These are phyloP conservation scores for Euspilapteryx auroguttella DNA, from an alignment of 2,888 invertebrate species.

Conservation along the genomic window DNA sequence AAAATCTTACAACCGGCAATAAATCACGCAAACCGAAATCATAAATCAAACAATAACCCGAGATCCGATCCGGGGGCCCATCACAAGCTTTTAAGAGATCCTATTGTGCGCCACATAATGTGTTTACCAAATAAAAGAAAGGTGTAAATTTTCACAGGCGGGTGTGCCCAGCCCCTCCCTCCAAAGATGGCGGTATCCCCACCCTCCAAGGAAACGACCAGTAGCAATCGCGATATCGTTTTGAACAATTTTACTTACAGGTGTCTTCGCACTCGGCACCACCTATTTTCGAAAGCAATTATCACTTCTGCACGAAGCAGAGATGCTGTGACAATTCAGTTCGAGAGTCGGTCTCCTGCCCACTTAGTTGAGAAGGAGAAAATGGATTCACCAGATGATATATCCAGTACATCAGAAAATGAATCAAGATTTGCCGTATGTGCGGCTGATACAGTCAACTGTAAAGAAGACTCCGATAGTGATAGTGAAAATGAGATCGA, in stretches of 20 bases:
- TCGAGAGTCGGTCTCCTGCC: neutral
- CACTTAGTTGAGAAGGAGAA: too few species aligned
- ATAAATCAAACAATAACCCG: slow-evolving; percentile 50
- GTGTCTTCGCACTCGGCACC: slow-evolving; percentile 26
- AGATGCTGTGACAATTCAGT: slow-evolving; percentile 1
- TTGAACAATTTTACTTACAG: slow-evolving; percentile 43
- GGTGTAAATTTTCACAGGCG: slow-evolving; percentile 59
- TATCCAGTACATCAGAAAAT: slow-evolving; percentile 49
- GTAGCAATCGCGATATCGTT: slow-evolving; percentile 34
- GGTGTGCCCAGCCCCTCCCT: slow-evolving; percentile 33
- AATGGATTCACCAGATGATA: slow-evolving; percentile 36
- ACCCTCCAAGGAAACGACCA: slow-evolving; percentile 29
- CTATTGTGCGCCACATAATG: slow-evolving; percentile 54
- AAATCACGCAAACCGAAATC: slow-evolving; percentile 44
- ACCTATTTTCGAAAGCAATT: slow-evolving; percentile 58
- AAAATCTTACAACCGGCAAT: too few species aligned
- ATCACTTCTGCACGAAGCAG: slow-evolving; percentile 21
- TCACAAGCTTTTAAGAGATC: slow-evolving; percentile 53
- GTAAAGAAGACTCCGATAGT: slow-evolving; percentile 39
- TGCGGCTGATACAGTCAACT: slow-evolving; percentile 15
- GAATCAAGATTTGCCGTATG: slow-evolving; percentile 15
- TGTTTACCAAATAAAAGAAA: slow-evolving; percentile 60
- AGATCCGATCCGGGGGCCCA: slow-evolving; percentile 42
- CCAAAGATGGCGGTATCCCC: slow-evolving; percentile 55
- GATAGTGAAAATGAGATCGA: slow-evolving; percentile 53